These are phyloP conservation scores for Eupeodes latifasciatus DNA, from an alignment of 2,888 invertebrate genomes.

Conservation along the genomic window DNA sequence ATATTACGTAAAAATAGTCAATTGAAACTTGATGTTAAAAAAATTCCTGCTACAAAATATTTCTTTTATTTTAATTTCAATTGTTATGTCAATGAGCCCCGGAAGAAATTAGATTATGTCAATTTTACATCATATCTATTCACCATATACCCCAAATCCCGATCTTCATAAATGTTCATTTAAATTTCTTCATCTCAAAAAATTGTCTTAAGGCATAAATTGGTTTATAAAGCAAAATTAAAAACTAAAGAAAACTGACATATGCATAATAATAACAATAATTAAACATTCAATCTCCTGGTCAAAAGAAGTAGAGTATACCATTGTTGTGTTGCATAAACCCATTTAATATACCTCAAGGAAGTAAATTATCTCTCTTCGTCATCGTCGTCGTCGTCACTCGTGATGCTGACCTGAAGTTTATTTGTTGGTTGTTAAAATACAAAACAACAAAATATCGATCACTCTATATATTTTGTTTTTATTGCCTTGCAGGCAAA, in stretches of 20 bases:
- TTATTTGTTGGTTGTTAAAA: not conserved
- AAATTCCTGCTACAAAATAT: too few relatives aligned
- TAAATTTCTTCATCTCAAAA: slow-evolving; percentile 16
- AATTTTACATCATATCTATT: not conserved
- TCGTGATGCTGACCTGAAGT: slow-evolving; percentile 11
- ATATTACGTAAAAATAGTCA: too few relatives aligned
- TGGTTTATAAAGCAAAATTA: not conserved
- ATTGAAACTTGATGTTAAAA: too few relatives aligned
- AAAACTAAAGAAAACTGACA: not conserved
- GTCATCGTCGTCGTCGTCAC: slow-evolving; percentile 15
- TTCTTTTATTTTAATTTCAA: not conserved
- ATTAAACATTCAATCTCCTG: slow-evolving; percentile 48
- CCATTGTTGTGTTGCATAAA: slow-evolving; percentile 19
- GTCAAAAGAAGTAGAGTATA: slow-evolving; percentile 17
- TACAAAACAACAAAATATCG: slow-evolving; percentile 35
- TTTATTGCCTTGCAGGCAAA: slow-evolving; percentile 9
- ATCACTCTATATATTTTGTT: slow-evolving; percentile 25
- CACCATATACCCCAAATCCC: not conserved
- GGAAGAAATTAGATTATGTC: slow-evolving; percentile 3
- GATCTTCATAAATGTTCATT: not conserved
- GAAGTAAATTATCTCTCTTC: slow-evolving; percentile 32
- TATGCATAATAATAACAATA: slow-evolving; percentile 6
- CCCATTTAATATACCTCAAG: slow-evolving; percentile 37
- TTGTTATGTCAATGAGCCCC: not conserved
- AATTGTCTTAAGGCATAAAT: slow-evolving; percentile 25